phyloP scores from a whole-genome alignment of 2,113 vertebrate species.

The Asarcornis scutulata region DNA sequence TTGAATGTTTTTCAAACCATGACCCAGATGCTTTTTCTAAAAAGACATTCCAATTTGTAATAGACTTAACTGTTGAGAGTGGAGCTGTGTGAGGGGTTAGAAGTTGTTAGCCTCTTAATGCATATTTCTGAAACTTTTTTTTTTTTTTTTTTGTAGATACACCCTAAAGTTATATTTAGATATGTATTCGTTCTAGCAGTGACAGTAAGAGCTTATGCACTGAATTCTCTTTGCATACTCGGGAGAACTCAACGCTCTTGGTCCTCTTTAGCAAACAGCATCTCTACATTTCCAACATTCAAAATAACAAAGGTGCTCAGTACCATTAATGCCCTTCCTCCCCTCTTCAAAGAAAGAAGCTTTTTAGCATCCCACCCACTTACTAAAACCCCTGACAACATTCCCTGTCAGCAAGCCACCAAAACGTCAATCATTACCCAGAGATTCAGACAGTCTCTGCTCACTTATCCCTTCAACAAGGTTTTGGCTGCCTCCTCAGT shows the following conservation, averaged over 20 bases:
- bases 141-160: not conserved
- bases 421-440: not conserved
- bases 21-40: not conserved
- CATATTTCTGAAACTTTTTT: not conserved
- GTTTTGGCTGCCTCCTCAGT: not conserved
- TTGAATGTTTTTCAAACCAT: not conserved
- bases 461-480: not conserved
- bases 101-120: not conserved
- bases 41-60: not conserved
- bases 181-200: not conserved
- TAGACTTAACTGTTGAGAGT: not conserved
- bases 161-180: not conserved
- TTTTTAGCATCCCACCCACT: not conserved
- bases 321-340: not conserved
- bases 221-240: not conserved
- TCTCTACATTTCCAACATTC: not conserved
- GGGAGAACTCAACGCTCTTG: not conserved
- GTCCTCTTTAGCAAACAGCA: not conserved
- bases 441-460: not conserved
- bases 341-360: not conserved
- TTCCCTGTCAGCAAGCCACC: not conserved
- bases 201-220: not conserved
- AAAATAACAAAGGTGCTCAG: not conserved
- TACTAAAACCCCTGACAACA: not conserved
- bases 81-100: not conserved